Conservation (phyloP, 1,140 invertebrate species). For the Pygmarrhopalites habei region DNA sequence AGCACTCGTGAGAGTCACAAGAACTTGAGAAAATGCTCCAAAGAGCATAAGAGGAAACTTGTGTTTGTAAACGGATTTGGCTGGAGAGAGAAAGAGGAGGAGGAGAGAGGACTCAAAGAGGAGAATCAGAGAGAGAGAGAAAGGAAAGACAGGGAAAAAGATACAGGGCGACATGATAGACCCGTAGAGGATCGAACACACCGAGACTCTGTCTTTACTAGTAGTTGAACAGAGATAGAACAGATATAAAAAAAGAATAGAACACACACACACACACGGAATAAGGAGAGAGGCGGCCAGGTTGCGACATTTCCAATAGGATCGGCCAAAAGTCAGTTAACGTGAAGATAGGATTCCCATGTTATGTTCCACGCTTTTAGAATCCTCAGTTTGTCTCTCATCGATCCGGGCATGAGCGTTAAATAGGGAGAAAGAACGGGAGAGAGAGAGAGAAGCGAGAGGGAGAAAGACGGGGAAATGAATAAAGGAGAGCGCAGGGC, state of each 20-base stretch:
- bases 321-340: constrained; percentile 25
- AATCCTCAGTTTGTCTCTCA: constrained; percentile 26
- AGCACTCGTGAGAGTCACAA: neutral
- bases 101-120: too few species aligned
- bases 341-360: constrained; percentile 29
- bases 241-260: too few species aligned
- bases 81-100: neutral
- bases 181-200: constrained; percentile 1
- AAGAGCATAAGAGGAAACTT: constrained; percentile 9
- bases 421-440: constrained; percentile 26
- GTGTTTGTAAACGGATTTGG: constrained; percentile 13
- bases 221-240: too few species aligned
- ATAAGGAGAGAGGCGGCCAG: too few species aligned
- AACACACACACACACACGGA: too few species aligned
- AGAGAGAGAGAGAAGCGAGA: constrained; percentile 22
- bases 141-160: neutral
- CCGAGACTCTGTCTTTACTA: too few species aligned
- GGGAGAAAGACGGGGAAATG: constrained; percentile 16
- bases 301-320: constrained; percentile 27
- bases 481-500: constrained; percentile 36
- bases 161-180: constrained; percentile 3
- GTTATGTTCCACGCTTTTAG: constrained; percentile 13
- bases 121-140: neutral
- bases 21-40: constrained; percentile 1
- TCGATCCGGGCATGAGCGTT: constrained; percentile 40